A percentile compares a stretch with the other conserved stretches of the same genome.
Conservation (phyloP, 2,113 vertebrate genomes). For the Hylia prasina region DNA sequence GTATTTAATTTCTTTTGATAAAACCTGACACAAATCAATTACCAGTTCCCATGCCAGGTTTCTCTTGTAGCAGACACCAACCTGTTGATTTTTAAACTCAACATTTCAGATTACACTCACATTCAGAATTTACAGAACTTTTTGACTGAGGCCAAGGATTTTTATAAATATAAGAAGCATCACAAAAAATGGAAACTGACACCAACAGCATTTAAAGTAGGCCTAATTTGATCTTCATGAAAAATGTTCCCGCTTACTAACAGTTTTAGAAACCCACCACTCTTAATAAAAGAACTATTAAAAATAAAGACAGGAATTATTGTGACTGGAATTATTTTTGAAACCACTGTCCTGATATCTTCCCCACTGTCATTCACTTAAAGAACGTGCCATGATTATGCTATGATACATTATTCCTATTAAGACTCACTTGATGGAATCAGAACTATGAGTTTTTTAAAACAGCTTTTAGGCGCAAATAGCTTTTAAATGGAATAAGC, state of each 20-base stretch:
- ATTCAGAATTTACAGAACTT: neutral
- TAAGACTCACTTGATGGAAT: neutral
- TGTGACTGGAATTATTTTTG: neutral
- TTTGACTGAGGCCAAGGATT: neutral
- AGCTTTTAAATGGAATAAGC: neutral
- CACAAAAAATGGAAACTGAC: neutral
- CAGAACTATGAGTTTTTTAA: neutral
- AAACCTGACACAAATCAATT: neutral
- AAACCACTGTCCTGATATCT: neutral
- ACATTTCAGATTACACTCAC: neutral
- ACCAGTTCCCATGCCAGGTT: neutral
- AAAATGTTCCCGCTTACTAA: slow-evolving; percentile 6
- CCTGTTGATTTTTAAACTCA: neutral
- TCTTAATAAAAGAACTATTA: neutral
- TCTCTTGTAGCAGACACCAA: neutral
- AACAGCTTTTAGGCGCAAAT: neutral
- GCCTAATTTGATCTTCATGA: neutral
- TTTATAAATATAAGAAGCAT: neutral
- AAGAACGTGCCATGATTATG: neutral
- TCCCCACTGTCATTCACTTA: neutral
- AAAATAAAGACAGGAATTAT: neutral
- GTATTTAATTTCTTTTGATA: neutral
- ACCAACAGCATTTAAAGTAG: neutral
- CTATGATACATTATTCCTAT: neutral
- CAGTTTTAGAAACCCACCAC: neutral